Conservation (phyloP, 1,140 invertebrate species). For the Meloidogyne floridensis region DNA sequence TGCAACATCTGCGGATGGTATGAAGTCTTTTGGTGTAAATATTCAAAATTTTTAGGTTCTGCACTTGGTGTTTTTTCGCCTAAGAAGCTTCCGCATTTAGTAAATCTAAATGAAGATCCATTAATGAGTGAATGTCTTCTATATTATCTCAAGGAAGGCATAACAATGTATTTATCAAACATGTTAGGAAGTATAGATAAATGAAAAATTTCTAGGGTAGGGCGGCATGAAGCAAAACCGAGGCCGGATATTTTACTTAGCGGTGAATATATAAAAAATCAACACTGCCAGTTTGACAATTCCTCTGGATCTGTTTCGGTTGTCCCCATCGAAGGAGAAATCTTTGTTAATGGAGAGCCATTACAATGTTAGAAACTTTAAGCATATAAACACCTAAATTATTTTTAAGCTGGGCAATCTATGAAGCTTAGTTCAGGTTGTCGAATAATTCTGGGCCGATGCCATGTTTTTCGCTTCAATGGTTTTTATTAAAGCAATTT, state of each 20-base stretch:
- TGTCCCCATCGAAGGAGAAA: conserved; percentile 79
- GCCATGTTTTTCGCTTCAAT: conserved; percentile 98
- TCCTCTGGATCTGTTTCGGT: conserved; percentile 79
- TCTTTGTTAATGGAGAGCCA: conserved; percentile 90
- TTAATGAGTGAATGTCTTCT: conserved; percentile 96
- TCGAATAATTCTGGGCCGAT: conserved; percentile 93
- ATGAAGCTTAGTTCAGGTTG: conserved; percentile 88
- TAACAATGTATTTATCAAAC: conserved; percentile 72
- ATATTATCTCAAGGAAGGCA: conserved; percentile 97
- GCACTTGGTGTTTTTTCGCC: conserved; percentile 98
- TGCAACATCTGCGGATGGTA: conserved; percentile 92
- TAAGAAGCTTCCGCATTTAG: conserved; percentile 95
- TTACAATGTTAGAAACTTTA: conserved; percentile 15
- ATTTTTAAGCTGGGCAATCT: conserved; percentile 76
- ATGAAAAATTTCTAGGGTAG: conserved; percentile 73
- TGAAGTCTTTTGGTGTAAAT: neutral
- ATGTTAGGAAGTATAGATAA: neutral
- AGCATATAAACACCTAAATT: neutral
- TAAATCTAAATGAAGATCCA: conserved; percentile 97
- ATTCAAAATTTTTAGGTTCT: conserved; percentile 68
- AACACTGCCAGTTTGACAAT: conserved; percentile 95
- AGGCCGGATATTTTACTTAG: conserved; percentile 89
- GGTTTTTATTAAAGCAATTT: neutral
- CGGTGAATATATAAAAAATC: conserved; percentile 86
- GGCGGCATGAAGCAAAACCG: conserved; percentile 83